Evolutionary conservation across 1,140 invertebrate species (phyloP).

Genomic region (Drosophila repleta): DNA sequence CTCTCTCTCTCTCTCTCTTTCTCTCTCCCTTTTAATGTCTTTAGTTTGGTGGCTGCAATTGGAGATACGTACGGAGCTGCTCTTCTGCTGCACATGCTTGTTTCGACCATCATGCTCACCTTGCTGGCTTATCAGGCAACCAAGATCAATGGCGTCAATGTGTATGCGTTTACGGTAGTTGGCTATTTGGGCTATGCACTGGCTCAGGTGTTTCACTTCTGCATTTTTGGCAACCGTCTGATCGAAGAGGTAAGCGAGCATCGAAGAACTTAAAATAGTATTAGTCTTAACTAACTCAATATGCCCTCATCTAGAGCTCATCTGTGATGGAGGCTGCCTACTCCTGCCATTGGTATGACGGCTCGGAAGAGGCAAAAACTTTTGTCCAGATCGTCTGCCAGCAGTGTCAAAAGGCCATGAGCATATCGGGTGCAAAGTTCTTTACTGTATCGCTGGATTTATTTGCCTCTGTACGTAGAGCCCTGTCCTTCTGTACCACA

Average conservation of each 20-base stretch:
- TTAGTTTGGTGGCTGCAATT: constrained; percentile 90
- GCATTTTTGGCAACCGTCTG: constrained; percentile 92
- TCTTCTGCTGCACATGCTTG: constrained; percentile 92
- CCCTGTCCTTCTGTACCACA: background rate
- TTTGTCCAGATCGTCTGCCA: constrained; percentile 96
- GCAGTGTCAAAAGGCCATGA: constrained; percentile 94
- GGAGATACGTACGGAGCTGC: constrained; percentile 92
- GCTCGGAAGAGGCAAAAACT: constrained; percentile 93
- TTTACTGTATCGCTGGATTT: constrained; percentile 94
- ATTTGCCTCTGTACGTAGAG: constrained; percentile 90
- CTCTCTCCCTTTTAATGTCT: background rate
- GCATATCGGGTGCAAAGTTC: constrained; percentile 93
- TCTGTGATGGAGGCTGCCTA: constrained; percentile 95
- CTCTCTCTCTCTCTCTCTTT: too few relatives aligned
- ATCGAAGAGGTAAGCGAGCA: constrained; percentile 90
- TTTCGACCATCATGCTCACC: constrained; percentile 92
- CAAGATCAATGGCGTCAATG: constrained; percentile 90
- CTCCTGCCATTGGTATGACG: constrained; percentile 94
- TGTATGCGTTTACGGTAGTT: constrained; percentile 90
- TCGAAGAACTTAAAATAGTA: too few relatives aligned
- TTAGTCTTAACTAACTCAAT: constrained; percentile 4
- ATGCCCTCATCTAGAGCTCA: constrained; percentile 87
- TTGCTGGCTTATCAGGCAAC: constrained; percentile 93
- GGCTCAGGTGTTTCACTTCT: constrained; percentile 93
- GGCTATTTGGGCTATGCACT: constrained; percentile 91